A percentile compares a stretch with the other conserved stretches of the same genome.
Evolutionary conservation across 2,797 vertebrate species (phyloP).

Genomic region (Arrhamphus sclerolepis): DNA sequence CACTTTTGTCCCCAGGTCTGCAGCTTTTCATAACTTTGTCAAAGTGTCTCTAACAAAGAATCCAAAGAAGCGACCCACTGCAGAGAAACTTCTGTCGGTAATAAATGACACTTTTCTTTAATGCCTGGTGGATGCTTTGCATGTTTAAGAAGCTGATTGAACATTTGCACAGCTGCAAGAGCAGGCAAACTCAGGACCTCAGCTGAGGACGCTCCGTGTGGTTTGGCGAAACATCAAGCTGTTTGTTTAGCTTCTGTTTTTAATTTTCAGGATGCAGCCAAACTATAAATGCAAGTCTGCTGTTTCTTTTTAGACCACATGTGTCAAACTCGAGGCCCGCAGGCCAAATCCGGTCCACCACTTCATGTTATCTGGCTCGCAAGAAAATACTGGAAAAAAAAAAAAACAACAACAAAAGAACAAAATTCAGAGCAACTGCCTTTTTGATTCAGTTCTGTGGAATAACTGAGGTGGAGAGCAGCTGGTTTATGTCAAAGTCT

Average conservation of each 20-base stretch:
- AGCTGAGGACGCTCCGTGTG: constrained; percentile 12
- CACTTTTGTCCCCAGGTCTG: constrained; percentile 81
- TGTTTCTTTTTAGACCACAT: too few species aligned
- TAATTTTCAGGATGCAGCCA: not conserved
- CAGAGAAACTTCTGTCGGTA: constrained; percentile 94
- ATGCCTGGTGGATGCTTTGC: not conserved
- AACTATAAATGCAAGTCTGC: not conserved
- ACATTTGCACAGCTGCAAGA: not conserved
- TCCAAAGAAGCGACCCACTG: constrained; percentile 95
- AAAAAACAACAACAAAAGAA: too few species aligned
- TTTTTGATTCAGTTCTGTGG: too few species aligned
- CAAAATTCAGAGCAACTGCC: too few species aligned
- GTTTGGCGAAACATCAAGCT: constrained; percentile 9
- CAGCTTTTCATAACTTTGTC: constrained; percentile 94
- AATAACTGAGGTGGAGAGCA: too few species aligned
- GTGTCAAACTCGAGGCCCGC: too few species aligned
- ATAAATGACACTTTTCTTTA: constrained; percentile 34
- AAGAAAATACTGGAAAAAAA: too few species aligned
- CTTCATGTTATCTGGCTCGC: too few species aligned
- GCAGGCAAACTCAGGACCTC: not conserved
- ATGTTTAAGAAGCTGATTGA: not conserved
- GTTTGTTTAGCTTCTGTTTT: constrained; percentile 1
- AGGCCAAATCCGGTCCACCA: too few species aligned
- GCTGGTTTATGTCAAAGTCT: too few species aligned
- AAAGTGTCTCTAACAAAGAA: constrained; percentile 98